Percentiles rank a stretch among this genome's conserved stretches.
Conservation (phyloP, 2,888 invertebrate species). For the Leptinotarsa tumamoca region DNA sequence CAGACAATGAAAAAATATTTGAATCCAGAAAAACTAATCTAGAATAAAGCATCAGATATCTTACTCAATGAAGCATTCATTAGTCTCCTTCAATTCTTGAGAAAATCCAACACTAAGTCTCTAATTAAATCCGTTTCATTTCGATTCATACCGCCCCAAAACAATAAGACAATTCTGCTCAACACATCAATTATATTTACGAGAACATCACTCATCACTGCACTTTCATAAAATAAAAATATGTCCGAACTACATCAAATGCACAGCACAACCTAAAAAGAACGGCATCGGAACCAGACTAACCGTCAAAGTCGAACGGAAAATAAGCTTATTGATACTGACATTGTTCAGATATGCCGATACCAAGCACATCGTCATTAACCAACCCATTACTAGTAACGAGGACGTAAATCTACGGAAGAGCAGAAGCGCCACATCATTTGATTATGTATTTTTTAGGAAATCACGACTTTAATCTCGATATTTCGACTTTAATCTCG, state of each 20-base stretch:
- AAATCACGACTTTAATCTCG: too few relatives aligned
- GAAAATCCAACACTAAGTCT: not conserved
- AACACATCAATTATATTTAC: not conserved
- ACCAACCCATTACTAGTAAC: too few relatives aligned
- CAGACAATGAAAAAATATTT: too few relatives aligned
- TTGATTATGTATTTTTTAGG: too few relatives aligned
- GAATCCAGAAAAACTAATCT: too few relatives aligned
- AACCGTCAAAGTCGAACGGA: not conserved
- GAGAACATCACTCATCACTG: not conserved
- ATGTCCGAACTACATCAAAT: not conserved
- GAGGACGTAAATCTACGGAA: too few relatives aligned
- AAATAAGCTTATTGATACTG: not conserved
- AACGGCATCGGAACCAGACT: slow-evolving; percentile 1
- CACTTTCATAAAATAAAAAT: not conserved
- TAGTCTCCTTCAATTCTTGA: not conserved
- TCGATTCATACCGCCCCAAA: not conserved
- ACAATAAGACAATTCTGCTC: not conserved
- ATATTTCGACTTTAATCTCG: too few relatives aligned
- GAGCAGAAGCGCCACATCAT: too few relatives aligned
- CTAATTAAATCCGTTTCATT: not conserved
- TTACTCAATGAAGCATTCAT: too few relatives aligned
- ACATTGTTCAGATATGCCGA: too few relatives aligned
- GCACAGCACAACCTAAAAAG: not conserved
- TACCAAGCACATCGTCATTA: too few relatives aligned
- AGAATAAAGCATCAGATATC: too few relatives aligned